Conservation (phyloP, 2,113 vertebrate genomes). For the Empidonax alnorum region DNA sequence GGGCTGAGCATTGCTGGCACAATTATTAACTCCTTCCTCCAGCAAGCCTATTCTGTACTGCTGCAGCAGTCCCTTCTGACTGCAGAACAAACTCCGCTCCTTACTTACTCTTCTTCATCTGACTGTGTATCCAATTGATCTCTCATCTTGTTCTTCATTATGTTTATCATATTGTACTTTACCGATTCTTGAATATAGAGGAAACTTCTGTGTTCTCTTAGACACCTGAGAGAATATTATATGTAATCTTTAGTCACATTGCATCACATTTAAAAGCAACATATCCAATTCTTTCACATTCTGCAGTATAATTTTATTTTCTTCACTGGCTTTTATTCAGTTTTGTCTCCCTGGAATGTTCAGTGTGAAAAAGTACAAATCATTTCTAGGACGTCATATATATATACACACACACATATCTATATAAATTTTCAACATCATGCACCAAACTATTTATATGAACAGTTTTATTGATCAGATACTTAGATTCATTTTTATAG, state of each 20-base stretch:
- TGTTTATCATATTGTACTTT: neutral
- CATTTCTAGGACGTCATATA: neutral
- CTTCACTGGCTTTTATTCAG: neutral
- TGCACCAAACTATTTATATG: neutral
- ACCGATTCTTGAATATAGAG: neutral
- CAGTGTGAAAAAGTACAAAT: neutral
- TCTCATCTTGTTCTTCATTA: neutral
- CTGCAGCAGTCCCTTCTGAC: neutral
- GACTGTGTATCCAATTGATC: neutral
- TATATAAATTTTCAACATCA: neutral
- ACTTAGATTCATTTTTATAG: neutral
- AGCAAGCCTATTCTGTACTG: neutral
- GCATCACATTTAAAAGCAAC: neutral
- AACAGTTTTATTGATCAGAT: neutral
- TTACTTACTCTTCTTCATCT: neutral
- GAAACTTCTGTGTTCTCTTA: neutral
- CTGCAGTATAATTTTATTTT: neutral
- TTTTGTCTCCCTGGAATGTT: neutral
- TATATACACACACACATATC: too few relatives aligned
- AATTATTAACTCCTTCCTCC: conserved; percentile 53
- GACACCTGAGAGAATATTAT: neutral
- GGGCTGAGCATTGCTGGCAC: neutral
- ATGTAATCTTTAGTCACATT: neutral
- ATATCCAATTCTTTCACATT: neutral
- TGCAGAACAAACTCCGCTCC: neutral